phyloP scores from a whole-genome alignment of 2,888 invertebrate genomes.

The Cyaniris semiargus region DNA sequence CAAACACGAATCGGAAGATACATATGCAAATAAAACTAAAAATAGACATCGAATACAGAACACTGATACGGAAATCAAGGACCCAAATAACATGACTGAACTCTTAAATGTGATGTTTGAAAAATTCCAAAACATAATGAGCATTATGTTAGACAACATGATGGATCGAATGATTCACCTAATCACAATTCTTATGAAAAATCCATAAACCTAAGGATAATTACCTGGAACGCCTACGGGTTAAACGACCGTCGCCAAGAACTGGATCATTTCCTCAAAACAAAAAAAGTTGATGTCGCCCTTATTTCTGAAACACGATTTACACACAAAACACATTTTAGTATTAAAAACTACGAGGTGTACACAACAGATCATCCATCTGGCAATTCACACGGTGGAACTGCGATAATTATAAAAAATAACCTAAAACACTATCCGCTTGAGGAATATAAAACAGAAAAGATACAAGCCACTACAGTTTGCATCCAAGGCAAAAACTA shows the following conservation, averaged over 20 bases:
- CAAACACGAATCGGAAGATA: neutral
- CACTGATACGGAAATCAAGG: constrained; percentile 7
- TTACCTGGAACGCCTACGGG: neutral
- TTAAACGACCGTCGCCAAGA: neutral
- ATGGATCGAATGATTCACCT: neutral
- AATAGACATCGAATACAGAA: neutral
- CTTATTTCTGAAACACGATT: no score
- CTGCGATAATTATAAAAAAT: neutral
- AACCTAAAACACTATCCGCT: neutral
- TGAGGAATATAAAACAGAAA: neutral
- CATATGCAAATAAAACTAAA: neutral
- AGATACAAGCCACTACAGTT: no score
- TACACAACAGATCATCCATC: neutral
- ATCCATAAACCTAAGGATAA: no score
- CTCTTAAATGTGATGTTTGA: constrained; percentile 28
- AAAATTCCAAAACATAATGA: constrained; percentile 30
- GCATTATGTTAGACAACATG: constrained; percentile 33
- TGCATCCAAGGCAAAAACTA: no score
- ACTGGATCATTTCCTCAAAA: neutral
- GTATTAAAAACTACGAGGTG: no score
- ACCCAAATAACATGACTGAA: constrained; percentile 5
- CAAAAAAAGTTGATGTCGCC: no score
- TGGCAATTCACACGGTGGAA: neutral
- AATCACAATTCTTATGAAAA: no score
- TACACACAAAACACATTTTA: no score